These are phyloP conservation scores for Acronicta aceris DNA, from an alignment of 2,888 invertebrate genomes.

Conservation along the genomic window DNA sequence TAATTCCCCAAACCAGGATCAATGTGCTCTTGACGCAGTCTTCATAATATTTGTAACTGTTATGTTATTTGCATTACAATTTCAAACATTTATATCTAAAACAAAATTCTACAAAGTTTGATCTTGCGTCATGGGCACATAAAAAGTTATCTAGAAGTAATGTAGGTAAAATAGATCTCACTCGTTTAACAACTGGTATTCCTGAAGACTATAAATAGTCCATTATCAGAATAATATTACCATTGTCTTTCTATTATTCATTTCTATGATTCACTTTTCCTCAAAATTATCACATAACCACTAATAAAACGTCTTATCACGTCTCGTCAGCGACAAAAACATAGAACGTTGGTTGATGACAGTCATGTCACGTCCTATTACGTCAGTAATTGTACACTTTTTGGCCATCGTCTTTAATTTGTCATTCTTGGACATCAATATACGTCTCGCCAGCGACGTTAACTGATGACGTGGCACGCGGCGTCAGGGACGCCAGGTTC, in stretches of 20 bases:
- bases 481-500: constrained; percentile 57
- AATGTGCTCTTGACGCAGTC: neutral
- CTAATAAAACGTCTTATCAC: neutral
- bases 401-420: neutral
- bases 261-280: constrained; percentile 42
- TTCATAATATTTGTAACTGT: neutral
- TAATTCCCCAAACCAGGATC: neutral
- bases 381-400: neutral
- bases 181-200: constrained; percentile 41
- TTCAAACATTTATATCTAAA: too few species aligned
- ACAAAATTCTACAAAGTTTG: too few species aligned
- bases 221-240: too few species aligned
- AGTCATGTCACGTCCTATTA: neutral
- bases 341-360: neutral
- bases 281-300: neutral
- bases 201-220: constrained; percentile 27
- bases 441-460: constrained; percentile 47
- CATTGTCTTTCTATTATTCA: constrained; percentile 32
- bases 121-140: constrained; percentile 1
- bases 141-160: constrained; percentile 40
- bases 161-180: constrained; percentile 39
- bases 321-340: too few species aligned
- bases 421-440: constrained; percentile 2
- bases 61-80: too few species aligned
- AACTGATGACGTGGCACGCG: constrained; percentile 69